phyloP scores from a whole-genome alignment of 2,113 vertebrate genomes.

The Eudyptes chrysolophus region DNA sequence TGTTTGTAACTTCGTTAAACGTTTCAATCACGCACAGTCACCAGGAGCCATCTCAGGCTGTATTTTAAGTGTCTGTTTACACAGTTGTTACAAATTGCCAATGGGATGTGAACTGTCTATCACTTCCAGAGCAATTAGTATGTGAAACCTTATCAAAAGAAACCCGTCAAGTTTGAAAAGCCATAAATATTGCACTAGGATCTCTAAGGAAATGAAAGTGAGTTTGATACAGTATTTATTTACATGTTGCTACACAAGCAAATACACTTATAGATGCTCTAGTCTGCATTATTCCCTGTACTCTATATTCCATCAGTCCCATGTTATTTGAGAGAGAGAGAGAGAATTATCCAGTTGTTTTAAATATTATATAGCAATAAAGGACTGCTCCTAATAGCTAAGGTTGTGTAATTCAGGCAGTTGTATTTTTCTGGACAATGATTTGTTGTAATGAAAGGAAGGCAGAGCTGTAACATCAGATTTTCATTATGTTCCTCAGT shows the following conservation, averaged over 20 bases:
- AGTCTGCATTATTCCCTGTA: neutral
- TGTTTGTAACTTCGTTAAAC: neutral
- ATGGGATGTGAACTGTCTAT: constrained; percentile 64
- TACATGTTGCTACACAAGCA: constrained; percentile 5
- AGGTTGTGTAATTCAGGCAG: neutral
- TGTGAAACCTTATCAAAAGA: constrained; percentile 71
- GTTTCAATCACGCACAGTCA: neutral
- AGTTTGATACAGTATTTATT: neutral
- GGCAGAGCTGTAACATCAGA: neutral
- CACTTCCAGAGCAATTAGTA: constrained; percentile 73
- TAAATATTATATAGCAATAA: neutral
- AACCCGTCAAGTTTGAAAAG: constrained; percentile 56
- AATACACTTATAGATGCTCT: constrained; percentile 18
- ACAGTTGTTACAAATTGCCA: constrained; percentile 65
- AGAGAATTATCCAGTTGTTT: neutral
- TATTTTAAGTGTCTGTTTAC: constrained; percentile 55
- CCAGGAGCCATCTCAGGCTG: constrained; percentile 10
- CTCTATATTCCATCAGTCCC: neutral
- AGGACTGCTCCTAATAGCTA: rapidly evolving
- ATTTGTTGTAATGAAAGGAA: neutral
- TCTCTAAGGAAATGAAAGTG: constrained; percentile 66
- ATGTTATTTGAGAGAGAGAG: neutral
- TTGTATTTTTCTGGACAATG: neutral
- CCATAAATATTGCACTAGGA: constrained; percentile 65
- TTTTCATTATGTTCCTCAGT: neutral